phyloP scores from a whole-genome alignment of 1,140 invertebrate species.

The Drosophila ambigua region DNA sequence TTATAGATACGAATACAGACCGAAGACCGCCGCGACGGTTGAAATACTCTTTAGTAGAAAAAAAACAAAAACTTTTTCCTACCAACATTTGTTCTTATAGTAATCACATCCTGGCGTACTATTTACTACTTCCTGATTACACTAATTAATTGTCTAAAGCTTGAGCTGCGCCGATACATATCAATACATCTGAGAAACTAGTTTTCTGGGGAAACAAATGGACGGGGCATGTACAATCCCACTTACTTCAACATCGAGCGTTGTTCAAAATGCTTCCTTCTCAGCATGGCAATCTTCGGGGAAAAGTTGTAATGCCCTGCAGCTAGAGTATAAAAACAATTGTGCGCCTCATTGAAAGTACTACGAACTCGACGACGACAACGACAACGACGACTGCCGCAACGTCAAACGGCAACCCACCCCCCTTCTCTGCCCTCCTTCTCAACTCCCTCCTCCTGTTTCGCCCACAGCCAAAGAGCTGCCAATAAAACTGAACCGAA shows the following conservation, averaged over 20 bases:
- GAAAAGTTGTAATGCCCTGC: too few species aligned
- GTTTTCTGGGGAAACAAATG: too few species aligned
- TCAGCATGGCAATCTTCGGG: too few species aligned
- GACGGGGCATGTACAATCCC: too few species aligned
- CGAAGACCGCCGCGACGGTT: background rate
- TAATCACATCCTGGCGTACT: too few species aligned
- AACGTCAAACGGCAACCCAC: slow-evolving; percentile 29
- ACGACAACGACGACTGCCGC: slow-evolving; percentile 44
- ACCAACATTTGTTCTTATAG: too few species aligned
- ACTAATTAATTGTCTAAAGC: too few species aligned
- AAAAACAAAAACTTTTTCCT: too few species aligned
- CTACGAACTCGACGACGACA: slow-evolving; percentile 67
- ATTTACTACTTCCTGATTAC: too few species aligned
- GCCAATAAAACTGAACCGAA: slow-evolving; percentile 80
- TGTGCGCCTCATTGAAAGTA: slow-evolving; percentile 76
- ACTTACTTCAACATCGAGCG: too few species aligned
- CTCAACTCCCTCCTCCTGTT: slow-evolving; percentile 20
- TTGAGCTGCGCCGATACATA: slow-evolving; percentile 2
- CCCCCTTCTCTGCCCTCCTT: background rate
- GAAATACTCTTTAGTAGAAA: too few species aligned
- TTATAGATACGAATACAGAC: slow-evolving; percentile 28
- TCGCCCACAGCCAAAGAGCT: slow-evolving; percentile 61
- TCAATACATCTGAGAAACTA: slow-evolving; percentile 3
- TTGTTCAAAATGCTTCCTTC: too few species aligned
- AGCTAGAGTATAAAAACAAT: slow-evolving; percentile 49